Base-by-base conservation (phyloP, 2,113 vertebrate species). In the Triplophysa dalaica region DNA sequence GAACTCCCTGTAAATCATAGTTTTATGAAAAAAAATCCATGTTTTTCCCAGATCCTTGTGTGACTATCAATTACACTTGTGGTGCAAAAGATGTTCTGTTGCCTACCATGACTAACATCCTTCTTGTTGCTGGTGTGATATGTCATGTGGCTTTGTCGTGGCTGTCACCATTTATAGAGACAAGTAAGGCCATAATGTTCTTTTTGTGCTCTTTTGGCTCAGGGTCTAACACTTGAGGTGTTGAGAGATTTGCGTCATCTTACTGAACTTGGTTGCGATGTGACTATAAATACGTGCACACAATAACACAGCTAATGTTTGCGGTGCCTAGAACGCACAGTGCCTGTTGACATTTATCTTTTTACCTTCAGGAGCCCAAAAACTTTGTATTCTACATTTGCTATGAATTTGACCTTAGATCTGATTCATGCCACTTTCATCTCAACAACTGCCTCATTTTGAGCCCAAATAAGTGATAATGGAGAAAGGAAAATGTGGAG, bases 231-330 rank as follows among this genome's bases (percentile, higher is more conserved):
- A 67, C 38, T 66, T 43, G 26, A 85, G 52, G 75, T 79, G 67
- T 70, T 29, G 7, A 65, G 66, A 66, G 74, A 72, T 54, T 21
- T 85, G 83, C 63, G 81, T 77, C 80, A 77, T 45, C 61, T 1
- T 12, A 17, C 63, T 11, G 19, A 63, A 68, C 24, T 50, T 22
- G 21, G 21, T 3, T 75, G 17, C 43, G 54, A 48, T 33, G 43
- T 26, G 5, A 52, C 17, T 77, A 79, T 67, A 85, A 79, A 84
- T 75, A 81, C 38, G 22, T 24, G 54, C 43, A 24, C 50, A 54
- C 22, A 52, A 73, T 50, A 67, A 41, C 24, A 61, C 24, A 43
- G 14, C 29, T 26, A 56, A 74, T 22, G n/a, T 63, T 29, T 11
- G 16, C 13, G 45, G n/a, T 60, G 50, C 67, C 52, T 19, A 58